Evolutionary conservation across 2,113 vertebrate genomes (phyloP).

Genomic region (Epinephelus moara): DNA sequence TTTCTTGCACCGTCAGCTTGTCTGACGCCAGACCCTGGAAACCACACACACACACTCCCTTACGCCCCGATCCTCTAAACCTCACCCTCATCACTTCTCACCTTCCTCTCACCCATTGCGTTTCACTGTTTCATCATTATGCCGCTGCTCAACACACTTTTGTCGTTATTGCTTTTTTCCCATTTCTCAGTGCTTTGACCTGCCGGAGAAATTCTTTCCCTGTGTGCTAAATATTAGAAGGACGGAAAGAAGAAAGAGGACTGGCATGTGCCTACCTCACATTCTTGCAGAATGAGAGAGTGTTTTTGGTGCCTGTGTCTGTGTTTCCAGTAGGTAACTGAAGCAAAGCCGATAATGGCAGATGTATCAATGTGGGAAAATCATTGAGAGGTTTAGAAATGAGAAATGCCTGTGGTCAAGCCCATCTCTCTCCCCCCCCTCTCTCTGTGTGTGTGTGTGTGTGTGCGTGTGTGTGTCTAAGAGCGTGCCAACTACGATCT

Average conservation of each 20-base stretch:
- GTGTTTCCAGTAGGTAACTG: constrained; percentile 51
- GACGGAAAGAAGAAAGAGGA: background rate
- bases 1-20: constrained; percentile 69
- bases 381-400: constrained; percentile 51
- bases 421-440: constrained; percentile 16
- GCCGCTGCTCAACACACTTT: background rate
- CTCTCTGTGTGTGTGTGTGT: constrained; percentile 6
- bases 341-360: constrained; percentile 47
- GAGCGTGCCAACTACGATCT: constrained; percentile 58
- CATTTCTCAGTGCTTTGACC: constrained; percentile 18
- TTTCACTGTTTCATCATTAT: constrained; percentile 3
- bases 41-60: background rate
- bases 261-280: constrained; percentile 38
- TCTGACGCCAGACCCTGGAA: constrained; percentile 50
- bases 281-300: constrained; percentile 46
- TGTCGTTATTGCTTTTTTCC: background rate
- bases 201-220: background rate
- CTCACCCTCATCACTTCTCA: constrained; percentile 23
- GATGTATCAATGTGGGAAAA: constrained; percentile 60
- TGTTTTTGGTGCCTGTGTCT: constrained; percentile 35
- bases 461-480: constrained; percentile 18
- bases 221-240: background rate
- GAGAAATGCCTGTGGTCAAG: constrained; percentile 32
- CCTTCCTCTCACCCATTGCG: background rate
- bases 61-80: constrained; percentile 11